Conservation (phyloP, 2,113 vertebrate genomes). For the Synodontis membranacea region DNA sequence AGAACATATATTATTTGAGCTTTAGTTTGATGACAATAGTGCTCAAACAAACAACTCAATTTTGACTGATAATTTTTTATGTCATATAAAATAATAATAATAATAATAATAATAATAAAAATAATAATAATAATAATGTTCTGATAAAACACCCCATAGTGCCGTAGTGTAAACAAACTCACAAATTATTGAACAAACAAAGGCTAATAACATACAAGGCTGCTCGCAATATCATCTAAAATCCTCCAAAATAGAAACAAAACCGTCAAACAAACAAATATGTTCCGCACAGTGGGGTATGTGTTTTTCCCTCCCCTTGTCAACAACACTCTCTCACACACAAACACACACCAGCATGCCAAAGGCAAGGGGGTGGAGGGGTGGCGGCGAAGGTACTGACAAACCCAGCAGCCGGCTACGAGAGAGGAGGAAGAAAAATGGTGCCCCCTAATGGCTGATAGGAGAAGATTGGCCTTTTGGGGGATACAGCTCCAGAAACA, state of each 20-base stretch:
- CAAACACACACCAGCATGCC: conserved; percentile 31
- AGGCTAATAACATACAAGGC: conserved; percentile 39
- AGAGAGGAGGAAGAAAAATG: conserved; percentile 34
- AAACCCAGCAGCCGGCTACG: conserved; percentile 12
- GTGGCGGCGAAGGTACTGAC: conserved; percentile 17
- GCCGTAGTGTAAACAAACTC: conserved; percentile 23
- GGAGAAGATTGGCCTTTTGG: background rate
- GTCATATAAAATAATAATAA: background rate
- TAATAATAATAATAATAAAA: background rate
- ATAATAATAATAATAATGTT: background rate
- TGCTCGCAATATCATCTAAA: conserved; percentile 31
- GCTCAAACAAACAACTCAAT: background rate
- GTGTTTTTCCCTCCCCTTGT: conserved; percentile 32
- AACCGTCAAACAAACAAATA: conserved; percentile 51
- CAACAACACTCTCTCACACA: conserved; percentile 40
- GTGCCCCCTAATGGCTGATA: conserved; percentile 48
- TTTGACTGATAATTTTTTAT: background rate
- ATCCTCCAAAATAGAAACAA: conserved; percentile 48
- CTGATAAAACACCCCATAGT: background rate
- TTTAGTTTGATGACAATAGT: background rate
- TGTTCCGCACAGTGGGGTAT: conserved; percentile 46
- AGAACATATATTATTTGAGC: background rate
- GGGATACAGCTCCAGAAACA: background rate
- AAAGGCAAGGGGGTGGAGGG: conserved; percentile 27
- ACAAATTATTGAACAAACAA: conserved; percentile 17